Evolutionary conservation across 2,113 vertebrate genomes (phyloP), one percentile per base, ranked within the genome.

Genomic region (Notothenia coriiceps): DNA sequence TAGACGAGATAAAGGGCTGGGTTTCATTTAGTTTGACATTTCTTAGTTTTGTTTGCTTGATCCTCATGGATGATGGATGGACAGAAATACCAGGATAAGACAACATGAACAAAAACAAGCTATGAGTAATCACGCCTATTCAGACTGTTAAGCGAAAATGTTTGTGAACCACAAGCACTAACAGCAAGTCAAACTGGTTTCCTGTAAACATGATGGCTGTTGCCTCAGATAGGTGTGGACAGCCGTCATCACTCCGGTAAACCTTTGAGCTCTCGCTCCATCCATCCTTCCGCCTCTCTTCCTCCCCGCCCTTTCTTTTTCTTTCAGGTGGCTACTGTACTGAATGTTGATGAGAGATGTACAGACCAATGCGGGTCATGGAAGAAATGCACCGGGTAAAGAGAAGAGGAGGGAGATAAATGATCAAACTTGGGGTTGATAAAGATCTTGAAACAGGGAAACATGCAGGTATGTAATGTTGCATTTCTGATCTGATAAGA

Each of bases 141-240:
- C 46, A 65, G 18, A 49, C 18, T 4, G 49, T 72, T 59, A 1
- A 62, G 13, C 55, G 65, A 60, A 74, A 17, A 8, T 59, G 35
- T 63, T 83, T 81, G 33, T 50, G 20, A 84, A 63, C 56, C 46
- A 52, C n/a, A 74, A 57, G 69, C 71, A 43, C 78, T 20, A 89
- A 78, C 70, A 84, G 70, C 70, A 29, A 82, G 84, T 88, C 72
- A 63, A 79, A 88, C 86, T 80, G 67, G 88, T 92, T 92, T 92
- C 60, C 62, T 68, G 56, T 65, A 80, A 86, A 86, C 88, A 77
- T 64, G 47, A 63, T 7, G 43, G 20, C 40, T 79, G 77, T 84
- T 77, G 81, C 85, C 55, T 51, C 35, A 10, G 35, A 60, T 51
- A 80, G 75, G 85, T 84, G 86, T 67, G 71, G 87, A 92, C 75